Evolutionary conservation across 2,113 vertebrate species (phyloP).

Genomic region (Hypomesus transpacificus): DNA sequence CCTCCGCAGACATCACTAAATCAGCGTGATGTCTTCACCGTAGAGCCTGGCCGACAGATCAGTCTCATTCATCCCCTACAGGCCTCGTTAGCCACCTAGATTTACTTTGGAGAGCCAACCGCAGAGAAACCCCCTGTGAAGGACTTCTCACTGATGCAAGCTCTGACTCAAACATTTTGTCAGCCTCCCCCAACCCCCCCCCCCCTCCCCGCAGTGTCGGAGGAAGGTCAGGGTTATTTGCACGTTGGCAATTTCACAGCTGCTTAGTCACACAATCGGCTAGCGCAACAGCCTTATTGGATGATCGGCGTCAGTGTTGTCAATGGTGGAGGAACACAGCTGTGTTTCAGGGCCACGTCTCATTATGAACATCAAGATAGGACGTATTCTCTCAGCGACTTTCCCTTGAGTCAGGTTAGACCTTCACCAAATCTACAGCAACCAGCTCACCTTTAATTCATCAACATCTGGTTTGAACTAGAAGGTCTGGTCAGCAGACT

Average conservation of each 20-base stretch:
- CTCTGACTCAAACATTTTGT: too few relatives aligned
- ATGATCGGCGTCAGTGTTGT: too few relatives aligned
- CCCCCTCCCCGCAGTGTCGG: slow-evolving; percentile 7
- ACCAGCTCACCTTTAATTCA: slow-evolving; percentile 19
- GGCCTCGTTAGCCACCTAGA: slow-evolving; percentile 7
- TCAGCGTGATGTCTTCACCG: slow-evolving; percentile 55
- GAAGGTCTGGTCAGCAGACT: slow-evolving; percentile 35
- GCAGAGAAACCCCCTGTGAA: too few relatives aligned
- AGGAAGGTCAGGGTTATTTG: slow-evolving; percentile 54
- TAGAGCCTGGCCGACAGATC: slow-evolving; percentile 13
- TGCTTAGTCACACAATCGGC: slow-evolving; percentile 44
- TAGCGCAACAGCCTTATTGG: not conserved
- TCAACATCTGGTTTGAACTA: slow-evolving; percentile 24
- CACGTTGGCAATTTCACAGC: slow-evolving; percentile 34
- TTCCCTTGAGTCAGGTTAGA: too few relatives aligned
- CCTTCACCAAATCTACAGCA: not conserved
- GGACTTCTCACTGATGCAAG: too few relatives aligned
- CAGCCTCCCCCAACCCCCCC: too few relatives aligned
- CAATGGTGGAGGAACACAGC: too few relatives aligned
- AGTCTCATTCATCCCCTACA: slow-evolving; percentile 14
- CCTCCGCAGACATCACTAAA: slow-evolving; percentile 45
- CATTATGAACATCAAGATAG: too few relatives aligned
- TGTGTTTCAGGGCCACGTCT: too few relatives aligned
- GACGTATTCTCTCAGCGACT: too few relatives aligned
- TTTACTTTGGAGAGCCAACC: too few relatives aligned